Evolutionary conservation across 92 coral and sea anemone species (phyloP), one percentile per base, ranked within the genome.

Genomic region (Bergia sp.): DNA sequence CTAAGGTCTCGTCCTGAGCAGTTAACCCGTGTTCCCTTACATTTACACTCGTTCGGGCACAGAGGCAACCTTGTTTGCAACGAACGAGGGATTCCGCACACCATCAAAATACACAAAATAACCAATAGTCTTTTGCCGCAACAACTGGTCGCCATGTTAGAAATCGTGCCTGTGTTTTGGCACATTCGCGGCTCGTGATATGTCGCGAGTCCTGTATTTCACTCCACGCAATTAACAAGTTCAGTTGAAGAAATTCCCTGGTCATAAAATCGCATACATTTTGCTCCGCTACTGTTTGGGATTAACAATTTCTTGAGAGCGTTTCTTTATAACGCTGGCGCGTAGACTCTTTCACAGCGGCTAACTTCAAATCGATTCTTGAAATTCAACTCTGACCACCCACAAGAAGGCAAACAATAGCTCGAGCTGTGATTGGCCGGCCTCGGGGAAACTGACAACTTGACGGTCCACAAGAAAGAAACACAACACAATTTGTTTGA

Each of bases 401-500:
- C 87, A 84, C 64, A 84, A 82, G 57, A 81, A 64, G 86, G 36
- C 61, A 82, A 82, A 74, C 61, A 65, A 74, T 44, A 42, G n/a
- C 87, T 69, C 45, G 87, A 0, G 79, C 61, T 71, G 58, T 84
- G 87, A 84, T 84, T 84, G 87, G 87, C 61, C 47, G 37, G 66
- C 36, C 12, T 29, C 15, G 38, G 15, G 40, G 75, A 42, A 23
- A 67, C 39, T 73, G 87, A 69, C 87, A 84, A 84, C 44, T 66
- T 84, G 61, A 71, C 87, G 67, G 23, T 84, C 79, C 61, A 47
- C 74, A 64, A 47, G 87, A 84, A 37, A 23, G 44, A 69, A 84
- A 49, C 87, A 84, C 61, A 84, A 84, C 87, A 84, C 79, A 84
- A 84, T 84, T 84, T 84, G 87, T 84, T 84, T 73, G 58, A 84